Percentiles rank a stretch among this genome's conserved stretches.
phyloP scores from a whole-genome alignment of 2,797 vertebrate species.

The Enteromius afrohamiltoni region DNA sequence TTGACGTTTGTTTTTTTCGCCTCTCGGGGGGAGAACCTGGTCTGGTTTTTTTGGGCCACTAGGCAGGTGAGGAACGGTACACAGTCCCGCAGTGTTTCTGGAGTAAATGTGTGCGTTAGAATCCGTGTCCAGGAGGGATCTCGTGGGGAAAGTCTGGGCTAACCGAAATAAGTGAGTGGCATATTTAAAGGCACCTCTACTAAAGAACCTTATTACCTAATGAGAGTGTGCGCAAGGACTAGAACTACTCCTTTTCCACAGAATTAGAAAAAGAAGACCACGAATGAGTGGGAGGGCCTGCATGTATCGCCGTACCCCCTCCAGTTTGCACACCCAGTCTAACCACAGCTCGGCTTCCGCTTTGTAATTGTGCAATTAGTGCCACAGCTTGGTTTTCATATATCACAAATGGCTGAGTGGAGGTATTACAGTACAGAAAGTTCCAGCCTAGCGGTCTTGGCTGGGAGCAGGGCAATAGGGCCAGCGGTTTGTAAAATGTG shows the following conservation, averaged over 20 bases:
- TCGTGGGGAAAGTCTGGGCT: constrained; percentile 80
- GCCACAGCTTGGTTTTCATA: constrained; percentile 92
- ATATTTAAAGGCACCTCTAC: constrained; percentile 81
- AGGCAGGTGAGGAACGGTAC: constrained; percentile 20
- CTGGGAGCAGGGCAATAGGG: constrained; percentile 90
- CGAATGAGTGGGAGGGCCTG: constrained; percentile 41
- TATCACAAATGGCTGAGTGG: constrained; percentile 85
- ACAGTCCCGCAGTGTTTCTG: constrained; percentile 43
- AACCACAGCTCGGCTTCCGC: constrained; percentile 88
- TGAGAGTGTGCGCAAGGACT: constrained; percentile 35
- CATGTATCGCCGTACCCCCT: constrained; percentile 77
- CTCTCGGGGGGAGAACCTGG: constrained; percentile 74
- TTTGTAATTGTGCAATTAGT: constrained; percentile 99
- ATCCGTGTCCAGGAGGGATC: constrained; percentile 74
- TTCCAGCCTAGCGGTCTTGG: constrained; percentile 71
- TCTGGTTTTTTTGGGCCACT: constrained; percentile 73
- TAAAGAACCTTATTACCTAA: constrained; percentile 39
- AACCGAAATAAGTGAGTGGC: constrained; percentile 83
- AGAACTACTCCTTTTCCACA: constrained; percentile 16
- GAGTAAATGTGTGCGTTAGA: constrained; percentile 71
- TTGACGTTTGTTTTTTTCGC: constrained; percentile 44
- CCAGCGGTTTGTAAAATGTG: constrained; percentile 93
- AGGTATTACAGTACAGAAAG: constrained; percentile 73
- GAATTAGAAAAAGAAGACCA: constrained; percentile 3
- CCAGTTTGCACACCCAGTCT: constrained; percentile 78